Base-by-base conservation (phyloP, 1,140 invertebrate genomes). In the Streblospio benedicti region DNA sequence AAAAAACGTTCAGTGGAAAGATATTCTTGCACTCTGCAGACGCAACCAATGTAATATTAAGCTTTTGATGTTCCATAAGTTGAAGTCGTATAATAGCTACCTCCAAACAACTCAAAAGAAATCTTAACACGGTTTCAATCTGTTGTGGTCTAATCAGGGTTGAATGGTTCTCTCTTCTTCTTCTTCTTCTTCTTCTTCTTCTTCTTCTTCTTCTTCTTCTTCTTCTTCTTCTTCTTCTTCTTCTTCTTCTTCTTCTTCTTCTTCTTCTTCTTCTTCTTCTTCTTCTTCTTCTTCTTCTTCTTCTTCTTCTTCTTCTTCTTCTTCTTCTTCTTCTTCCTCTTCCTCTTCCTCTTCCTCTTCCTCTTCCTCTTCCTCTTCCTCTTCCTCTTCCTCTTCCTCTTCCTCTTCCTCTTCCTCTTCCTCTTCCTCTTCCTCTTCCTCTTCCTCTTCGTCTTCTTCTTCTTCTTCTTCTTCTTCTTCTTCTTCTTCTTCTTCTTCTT, bases 261-360 rank as follows among this genome's bases (percentile, higher is more conserved):
- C 38, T 41, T 41, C 38, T 41, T n/a, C 38, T 41, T 41, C 38
- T 41, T n/a, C 38, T 41, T 41, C 38, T 41, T n/a, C 38, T 41
- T 41, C 38, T 41, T n/a, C 38, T 41, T 41, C 38, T 41, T n/a
- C 38, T n/a, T 41, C n/a, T n/a, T 41, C 38, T n/a, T 41, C 38
- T 41, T n/a, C 38, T 41, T 41, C 38, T n/a, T 41, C 38, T n/a
- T 41, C 38, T n/a, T 41, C 38, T n/a, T 41, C 38, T n/a, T 41
- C 38, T n/a, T 41, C 38, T n/a, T 41, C 38, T n/a, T 41, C n/a
- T n/a, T 41, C 38, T n/a, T 41, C n/a, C 38, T 41, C 38, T n/a
- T 41, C 72, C 69, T 66, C 69, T 52, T 41, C 38, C 38, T 41
- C 38, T n/a, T 41, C 38, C 38, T 41, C 38, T n/a, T 41, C 38